Conservation (phyloP, 2,888 invertebrate genomes). For the Odontomyia ornata region DNA sequence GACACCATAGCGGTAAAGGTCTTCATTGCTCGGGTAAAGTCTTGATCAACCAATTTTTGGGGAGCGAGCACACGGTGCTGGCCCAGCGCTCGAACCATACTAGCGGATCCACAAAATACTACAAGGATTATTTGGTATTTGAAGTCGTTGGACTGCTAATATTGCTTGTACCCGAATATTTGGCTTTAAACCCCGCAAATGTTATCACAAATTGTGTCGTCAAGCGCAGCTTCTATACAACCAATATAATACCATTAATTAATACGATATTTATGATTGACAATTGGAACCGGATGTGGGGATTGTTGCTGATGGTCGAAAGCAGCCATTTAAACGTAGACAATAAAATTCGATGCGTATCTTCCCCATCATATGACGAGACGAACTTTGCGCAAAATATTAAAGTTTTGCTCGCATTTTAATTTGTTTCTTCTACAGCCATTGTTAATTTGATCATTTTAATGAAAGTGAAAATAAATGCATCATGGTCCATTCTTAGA, state of each 20-base stretch:
- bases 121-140: slow-evolving; percentile 77
- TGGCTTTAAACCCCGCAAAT: slow-evolving; percentile 79
- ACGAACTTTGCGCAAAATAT: slow-evolving; percentile 78
- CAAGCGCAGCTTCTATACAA: slow-evolving; percentile 78
- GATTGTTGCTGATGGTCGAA: slow-evolving; percentile 64
- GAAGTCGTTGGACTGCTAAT: slow-evolving; percentile 78
- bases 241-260: too few relatives aligned
- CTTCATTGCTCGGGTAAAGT: too few relatives aligned
- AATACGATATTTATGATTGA: slow-evolving; percentile 81
- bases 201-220: slow-evolving; percentile 78
- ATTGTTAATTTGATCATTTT: slow-evolving; percentile 72
- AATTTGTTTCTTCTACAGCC: slow-evolving; percentile 73
- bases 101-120: too few relatives aligned
- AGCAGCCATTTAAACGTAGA: slow-evolving; percentile 59
- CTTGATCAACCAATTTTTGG: too few relatives aligned
- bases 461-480: slow-evolving; percentile 72
- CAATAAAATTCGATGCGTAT: slow-evolving; percentile 58
- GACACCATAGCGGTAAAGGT: too few relatives aligned
- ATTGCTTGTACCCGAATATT: slow-evolving; percentile 84
- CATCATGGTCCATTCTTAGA: slow-evolving; percentile 67
- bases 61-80: too few relatives aligned
- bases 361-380: slow-evolving; percentile 68
- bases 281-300: slow-evolving; percentile 73
- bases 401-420: slow-evolving; percentile 73
- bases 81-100: too few relatives aligned